Evolutionary conservation across 2,888 invertebrate species (phyloP).

Genomic region (Archips xylosteana): DNA sequence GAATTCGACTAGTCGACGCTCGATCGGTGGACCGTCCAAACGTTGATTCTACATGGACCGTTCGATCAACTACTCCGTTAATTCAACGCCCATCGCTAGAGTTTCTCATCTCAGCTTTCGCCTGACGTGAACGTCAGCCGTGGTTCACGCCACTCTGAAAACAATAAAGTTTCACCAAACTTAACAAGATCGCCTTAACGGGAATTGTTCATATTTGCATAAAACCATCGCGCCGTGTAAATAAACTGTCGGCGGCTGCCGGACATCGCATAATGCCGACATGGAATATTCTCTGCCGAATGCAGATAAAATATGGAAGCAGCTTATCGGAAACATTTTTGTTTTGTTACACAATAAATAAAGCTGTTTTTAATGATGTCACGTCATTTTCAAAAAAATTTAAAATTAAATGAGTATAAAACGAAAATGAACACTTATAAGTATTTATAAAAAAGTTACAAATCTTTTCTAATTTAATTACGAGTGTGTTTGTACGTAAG

Average conservation of each 20-base stretch:
- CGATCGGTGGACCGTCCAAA: too few relatives aligned
- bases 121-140: not conserved
- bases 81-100: too few relatives aligned
- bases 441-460: too few relatives aligned
- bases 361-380: not conserved
- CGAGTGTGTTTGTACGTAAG: too few relatives aligned
- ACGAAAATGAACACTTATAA: too few relatives aligned
- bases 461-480: too few relatives aligned
- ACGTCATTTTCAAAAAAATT: not conserved
- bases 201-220: slow-evolving; percentile 38
- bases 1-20: too few relatives aligned
- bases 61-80: too few relatives aligned
- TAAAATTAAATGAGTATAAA: too few relatives aligned
- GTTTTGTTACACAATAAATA: not conserved
- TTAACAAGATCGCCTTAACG: slow-evolving; percentile 13
- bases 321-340: slow-evolving; percentile 11
- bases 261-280: slow-evolving; percentile 28
- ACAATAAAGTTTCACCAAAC: slow-evolving; percentile 1
- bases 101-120: not conserved
- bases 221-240: slow-evolving; percentile 35
- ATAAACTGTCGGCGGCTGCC: slow-evolving; percentile 31
- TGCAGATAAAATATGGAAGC: slow-evolving; percentile 25
- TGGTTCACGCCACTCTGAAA: not conserved
- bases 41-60: too few relatives aligned
- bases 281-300: slow-evolving; percentile 21